These are phyloP conservation scores for Troilus luridus DNA, from an alignment of 2,888 invertebrate genomes.

Conservation along the genomic window DNA sequence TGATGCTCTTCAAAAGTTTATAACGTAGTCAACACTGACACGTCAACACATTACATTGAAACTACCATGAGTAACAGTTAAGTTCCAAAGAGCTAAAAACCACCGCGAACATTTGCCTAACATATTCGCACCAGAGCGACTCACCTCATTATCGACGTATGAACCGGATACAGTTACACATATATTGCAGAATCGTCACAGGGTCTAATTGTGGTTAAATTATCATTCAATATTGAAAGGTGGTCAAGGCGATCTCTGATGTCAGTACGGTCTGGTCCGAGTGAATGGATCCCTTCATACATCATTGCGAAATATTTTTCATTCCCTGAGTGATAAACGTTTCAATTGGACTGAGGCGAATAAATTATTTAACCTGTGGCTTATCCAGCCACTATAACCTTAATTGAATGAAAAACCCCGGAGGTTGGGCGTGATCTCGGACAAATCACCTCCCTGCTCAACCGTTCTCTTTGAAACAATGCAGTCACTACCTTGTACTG, in stretches of 20 bases:
- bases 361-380: no score
- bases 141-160: background rate
- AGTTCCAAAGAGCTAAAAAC: background rate
- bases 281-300: background rate
- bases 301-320: background rate
- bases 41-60: no score
- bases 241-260: background rate
- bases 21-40: no score
- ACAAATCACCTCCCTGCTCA: no score
- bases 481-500: no score
- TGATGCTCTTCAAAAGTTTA: no score
- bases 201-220: background rate
- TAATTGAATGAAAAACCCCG: no score
- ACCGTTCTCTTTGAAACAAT: no score
- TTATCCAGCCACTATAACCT: no score
- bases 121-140: background rate
- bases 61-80: no score
- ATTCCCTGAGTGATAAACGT: background rate
- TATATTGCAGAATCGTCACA: background rate
- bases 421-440: no score
- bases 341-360: no score
- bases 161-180: background rate
- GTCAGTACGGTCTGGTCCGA: background rate
- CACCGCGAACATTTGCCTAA: background rate
- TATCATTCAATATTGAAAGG: background rate